A percentile compares a stretch with the other conserved stretches of the same genome.
phyloP scores from a whole-genome alignment of 2,888 invertebrate species.

The Apantesis nais region DNA sequence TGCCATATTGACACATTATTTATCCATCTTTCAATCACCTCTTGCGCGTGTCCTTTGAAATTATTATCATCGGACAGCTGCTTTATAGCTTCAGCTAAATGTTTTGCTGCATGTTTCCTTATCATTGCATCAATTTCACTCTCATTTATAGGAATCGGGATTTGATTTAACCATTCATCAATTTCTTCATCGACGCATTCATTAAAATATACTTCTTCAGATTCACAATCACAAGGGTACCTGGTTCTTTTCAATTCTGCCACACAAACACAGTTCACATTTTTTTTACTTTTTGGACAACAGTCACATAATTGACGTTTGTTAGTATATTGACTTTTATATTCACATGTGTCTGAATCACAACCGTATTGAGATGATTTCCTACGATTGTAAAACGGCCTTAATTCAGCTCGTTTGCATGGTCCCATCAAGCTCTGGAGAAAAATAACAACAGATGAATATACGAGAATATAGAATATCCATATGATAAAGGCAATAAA shows the following conservation, averaged over 20 bases:
- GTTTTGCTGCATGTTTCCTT: constrained; percentile 42
- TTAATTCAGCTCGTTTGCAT: not conserved
- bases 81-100: constrained; percentile 45
- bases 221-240: constrained; percentile 6
- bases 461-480: not conserved
- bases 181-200: constrained; percentile 42
- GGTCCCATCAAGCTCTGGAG: constrained; percentile 7
- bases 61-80: constrained; percentile 37
- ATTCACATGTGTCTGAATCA: constrained; percentile 5
- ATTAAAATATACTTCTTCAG: constrained; percentile 22
- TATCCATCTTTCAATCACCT: constrained; percentile 46
- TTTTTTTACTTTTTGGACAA: constrained; percentile 5
- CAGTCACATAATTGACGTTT: constrained; percentile 3
- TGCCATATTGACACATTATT: constrained; percentile 59
- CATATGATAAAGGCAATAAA: not conserved
- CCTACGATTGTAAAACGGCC: constrained; percentile 2
- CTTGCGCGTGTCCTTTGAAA: constrained; percentile 42
- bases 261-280: not conserved
- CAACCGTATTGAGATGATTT: constrained; percentile 5
- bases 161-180: constrained; percentile 50
- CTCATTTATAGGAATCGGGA: constrained; percentile 56
- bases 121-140: constrained; percentile 31
- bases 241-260: not conserved
- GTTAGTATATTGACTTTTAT: not conserved
- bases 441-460: not conserved